A percentile compares a stretch with the other conserved stretches of the same genome.
phyloP scores from a whole-genome alignment of 2,888 invertebrate species.

The Apamea anceps region DNA sequence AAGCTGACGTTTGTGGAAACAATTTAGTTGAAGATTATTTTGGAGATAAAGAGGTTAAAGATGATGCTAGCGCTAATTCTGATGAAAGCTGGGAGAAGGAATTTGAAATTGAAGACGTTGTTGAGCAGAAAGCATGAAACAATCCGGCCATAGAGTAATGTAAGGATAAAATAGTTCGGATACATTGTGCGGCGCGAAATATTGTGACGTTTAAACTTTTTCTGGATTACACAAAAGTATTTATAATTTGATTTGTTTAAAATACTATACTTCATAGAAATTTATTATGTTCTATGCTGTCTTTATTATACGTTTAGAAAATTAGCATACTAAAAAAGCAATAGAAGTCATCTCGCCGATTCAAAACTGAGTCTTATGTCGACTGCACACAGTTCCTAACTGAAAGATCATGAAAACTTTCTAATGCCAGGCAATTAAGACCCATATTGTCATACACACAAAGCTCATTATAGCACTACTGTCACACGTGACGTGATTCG shows the following conservation, averaged over 20 bases:
- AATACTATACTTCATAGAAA: not conserved
- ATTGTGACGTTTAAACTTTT: slow-evolving; percentile 36
- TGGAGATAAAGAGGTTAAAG: slow-evolving; percentile 85
- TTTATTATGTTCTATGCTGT: not conserved
- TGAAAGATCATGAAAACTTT: not conserved
- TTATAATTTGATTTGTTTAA: slow-evolving; percentile 16
- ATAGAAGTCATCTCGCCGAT: not conserved
- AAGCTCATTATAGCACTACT: slow-evolving; percentile 27
- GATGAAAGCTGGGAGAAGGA: slow-evolving; percentile 92
- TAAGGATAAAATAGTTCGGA: slow-evolving; percentile 60
- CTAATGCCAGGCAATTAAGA: slow-evolving; percentile 4
- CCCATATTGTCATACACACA: slow-evolving; percentile 6
- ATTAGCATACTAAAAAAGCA: not conserved
- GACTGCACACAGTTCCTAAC: slow-evolving; percentile 14
- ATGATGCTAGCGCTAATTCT: slow-evolving; percentile 88
- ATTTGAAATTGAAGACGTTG: slow-evolving; percentile 88
- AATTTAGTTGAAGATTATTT: slow-evolving; percentile 89
- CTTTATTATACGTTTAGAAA: slow-evolving; percentile 6
- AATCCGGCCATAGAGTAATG: slow-evolving; percentile 69
- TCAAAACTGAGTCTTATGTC: slow-evolving; percentile 11
- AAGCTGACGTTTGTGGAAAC: slow-evolving; percentile 87
- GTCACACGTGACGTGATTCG: slow-evolving; percentile 40
- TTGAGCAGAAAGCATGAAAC: slow-evolving; percentile 79
- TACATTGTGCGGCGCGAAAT: slow-evolving; percentile 62
- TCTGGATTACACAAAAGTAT: slow-evolving; percentile 32